These are phyloP conservation scores for Andrena dorsata DNA, from an alignment of 2,888 invertebrate species.

Conservation along the genomic window DNA sequence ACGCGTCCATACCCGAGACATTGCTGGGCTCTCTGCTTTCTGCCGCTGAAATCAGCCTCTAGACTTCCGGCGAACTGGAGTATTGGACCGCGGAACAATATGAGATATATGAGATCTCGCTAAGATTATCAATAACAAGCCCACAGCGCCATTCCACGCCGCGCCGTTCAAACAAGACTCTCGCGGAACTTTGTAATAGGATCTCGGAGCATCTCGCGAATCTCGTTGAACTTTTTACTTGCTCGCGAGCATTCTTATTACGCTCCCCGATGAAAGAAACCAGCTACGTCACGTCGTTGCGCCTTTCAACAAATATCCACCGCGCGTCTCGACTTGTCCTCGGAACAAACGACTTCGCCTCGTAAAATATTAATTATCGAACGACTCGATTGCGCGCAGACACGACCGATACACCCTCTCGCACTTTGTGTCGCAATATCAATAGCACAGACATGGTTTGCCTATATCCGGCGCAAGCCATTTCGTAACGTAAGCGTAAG, in stretches of 20 bases:
- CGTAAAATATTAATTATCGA: constrained; percentile 5
- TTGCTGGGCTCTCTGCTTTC: not conserved
- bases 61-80: not conserved
- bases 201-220: constrained; percentile 2
- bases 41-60: not conserved
- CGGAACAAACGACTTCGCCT: not conserved
- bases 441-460: not conserved
- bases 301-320: not conserved
- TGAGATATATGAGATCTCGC: not conserved
- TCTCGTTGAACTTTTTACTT: constrained; percentile 11
- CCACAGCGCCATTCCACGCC: not conserved
- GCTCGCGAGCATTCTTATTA: not conserved
- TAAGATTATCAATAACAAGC: not conserved
- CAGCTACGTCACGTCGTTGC: not conserved
- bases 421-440: not conserved
- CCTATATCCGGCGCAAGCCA: not conserved
- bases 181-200: not conserved
- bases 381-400: not conserved
- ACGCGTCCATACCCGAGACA: not conserved
- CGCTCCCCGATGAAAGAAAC: not conserved
- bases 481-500: not conserved
- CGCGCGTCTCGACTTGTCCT: not conserved
- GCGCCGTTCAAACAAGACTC: not conserved
- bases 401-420: not conserved
- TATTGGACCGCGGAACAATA: not conserved